Percentiles rank a stretch among this genome's conserved stretches.
Conservation (phyloP, 1,140 invertebrate species). For the Nilaparvata lugens region DNA sequence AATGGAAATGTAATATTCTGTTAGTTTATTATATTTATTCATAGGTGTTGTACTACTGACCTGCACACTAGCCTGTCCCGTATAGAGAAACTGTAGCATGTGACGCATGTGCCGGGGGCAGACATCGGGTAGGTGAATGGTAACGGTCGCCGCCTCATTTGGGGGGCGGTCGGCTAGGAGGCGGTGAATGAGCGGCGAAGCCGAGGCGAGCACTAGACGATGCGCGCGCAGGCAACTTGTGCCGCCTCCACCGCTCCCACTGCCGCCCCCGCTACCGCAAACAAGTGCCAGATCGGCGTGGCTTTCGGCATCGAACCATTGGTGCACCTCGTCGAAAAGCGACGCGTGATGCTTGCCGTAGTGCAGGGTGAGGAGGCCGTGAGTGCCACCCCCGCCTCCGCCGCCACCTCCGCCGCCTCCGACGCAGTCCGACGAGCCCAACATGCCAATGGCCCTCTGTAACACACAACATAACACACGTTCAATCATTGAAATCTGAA, state of each 20-base stretch:
- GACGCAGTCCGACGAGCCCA: neutral
- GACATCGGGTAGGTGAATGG: constrained; percentile 69
- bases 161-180: constrained; percentile 62
- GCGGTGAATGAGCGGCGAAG: constrained; percentile 66
- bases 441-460: constrained; percentile 5
- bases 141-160: constrained; percentile 40
- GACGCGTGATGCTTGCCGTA: constrained; percentile 84
- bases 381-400: constrained; percentile 29
- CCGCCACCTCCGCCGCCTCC: neutral
- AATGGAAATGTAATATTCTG: too few species aligned
- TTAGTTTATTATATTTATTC: too few species aligned
- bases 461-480: neutral
- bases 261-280: constrained; percentile 43
- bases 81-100: constrained; percentile 72
- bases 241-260: constrained; percentile 16
- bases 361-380: constrained; percentile 70
- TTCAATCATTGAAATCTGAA: too few species aligned
- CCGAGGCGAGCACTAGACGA: constrained; percentile 70
- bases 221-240: constrained; percentile 55
- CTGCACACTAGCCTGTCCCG: constrained; percentile 71
- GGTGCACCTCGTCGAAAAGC: constrained; percentile 74
- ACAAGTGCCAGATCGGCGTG: constrained; percentile 72
- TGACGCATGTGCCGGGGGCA: constrained; percentile 63
- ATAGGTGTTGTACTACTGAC: constrained; percentile 33
- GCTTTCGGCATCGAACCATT: constrained; percentile 70